Evolutionary conservation across 1,140 invertebrate species (phyloP).

Genomic region (Magallana ariakensis): DNA sequence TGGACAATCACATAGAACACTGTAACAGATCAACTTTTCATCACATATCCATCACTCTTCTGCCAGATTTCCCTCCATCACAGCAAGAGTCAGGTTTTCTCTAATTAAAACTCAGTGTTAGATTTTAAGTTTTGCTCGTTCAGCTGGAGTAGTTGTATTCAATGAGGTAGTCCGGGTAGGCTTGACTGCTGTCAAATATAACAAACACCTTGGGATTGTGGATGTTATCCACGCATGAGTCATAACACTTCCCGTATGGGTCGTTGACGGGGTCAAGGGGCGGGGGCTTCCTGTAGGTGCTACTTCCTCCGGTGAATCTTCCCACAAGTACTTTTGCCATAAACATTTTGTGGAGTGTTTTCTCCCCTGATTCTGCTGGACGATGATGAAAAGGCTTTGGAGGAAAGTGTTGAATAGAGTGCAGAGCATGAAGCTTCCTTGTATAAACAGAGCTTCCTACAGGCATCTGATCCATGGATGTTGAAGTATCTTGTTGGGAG

Average conservation of each 20-base stretch:
- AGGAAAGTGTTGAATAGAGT: background rate
- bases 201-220: conserved; percentile 68
- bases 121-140: background rate
- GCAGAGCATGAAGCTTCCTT: background rate
- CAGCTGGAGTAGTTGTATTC: conserved; percentile 60
- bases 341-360: conserved; percentile 68
- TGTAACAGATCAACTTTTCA: no score
- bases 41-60: no score
- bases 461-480: background rate
- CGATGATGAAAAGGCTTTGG: background rate
- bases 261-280: conserved; percentile 63
- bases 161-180: conserved; percentile 73
- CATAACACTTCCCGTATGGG: conserved; percentile 67
- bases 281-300: conserved; percentile 63
- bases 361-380: background rate
- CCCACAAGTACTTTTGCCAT: conserved; percentile 69
- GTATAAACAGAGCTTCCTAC: background rate
- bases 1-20: no score
- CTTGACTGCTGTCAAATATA: conserved; percentile 72
- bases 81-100: no score
- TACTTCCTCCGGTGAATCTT: conserved; percentile 62
- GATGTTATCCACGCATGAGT: conserved; percentile 72
- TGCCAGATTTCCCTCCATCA: no score
- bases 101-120: no score
- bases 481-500: background rate